Evolutionary conservation across 2,888 invertebrate species (phyloP).

Genomic region (Drosophila nr. medialis): DNA sequence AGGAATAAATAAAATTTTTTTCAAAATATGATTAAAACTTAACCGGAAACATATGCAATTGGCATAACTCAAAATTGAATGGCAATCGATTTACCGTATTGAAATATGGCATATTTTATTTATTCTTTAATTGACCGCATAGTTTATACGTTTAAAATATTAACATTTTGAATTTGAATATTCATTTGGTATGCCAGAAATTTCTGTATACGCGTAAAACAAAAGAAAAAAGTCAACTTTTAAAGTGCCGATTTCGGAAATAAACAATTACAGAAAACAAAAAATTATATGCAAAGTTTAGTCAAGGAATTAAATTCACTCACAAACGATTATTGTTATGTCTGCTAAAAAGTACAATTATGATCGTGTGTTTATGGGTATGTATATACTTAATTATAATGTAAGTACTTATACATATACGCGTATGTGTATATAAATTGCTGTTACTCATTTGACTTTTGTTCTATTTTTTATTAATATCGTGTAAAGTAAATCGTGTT

Average conservation of each 20-base stretch:
- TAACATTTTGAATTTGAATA: background rate
- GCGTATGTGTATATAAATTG: slow-evolving; percentile 29
- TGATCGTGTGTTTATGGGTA: slow-evolving; percentile 9
- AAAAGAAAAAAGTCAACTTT: background rate
- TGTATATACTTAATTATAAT: slow-evolving; percentile 7
- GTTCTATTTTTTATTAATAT: slow-evolving; percentile 7
- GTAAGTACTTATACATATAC: slow-evolving; percentile 9
- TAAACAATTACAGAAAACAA: slow-evolving; percentile 4
- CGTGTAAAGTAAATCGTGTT: slow-evolving; percentile 72
- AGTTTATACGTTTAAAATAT: slow-evolving; percentile 8
- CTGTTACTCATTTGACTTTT: slow-evolving; percentile 6
- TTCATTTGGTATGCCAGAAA: background rate
- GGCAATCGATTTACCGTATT: slow-evolving; percentile 9
- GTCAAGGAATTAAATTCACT: slow-evolving; percentile 16
- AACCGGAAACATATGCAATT: slow-evolving; percentile 5
- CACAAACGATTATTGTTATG: slow-evolving; percentile 23
- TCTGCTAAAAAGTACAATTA: slow-evolving; percentile 3
- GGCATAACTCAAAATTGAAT: slow-evolving; percentile 10
- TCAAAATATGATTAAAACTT: slow-evolving; percentile 2
- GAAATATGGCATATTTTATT: slow-evolving; percentile 8
- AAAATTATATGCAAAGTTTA: slow-evolving; percentile 46
- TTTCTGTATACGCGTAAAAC: background rate
- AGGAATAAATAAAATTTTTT: background rate
- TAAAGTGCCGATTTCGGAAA: slow-evolving; percentile 1
- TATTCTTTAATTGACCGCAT: slow-evolving; percentile 46